phyloP scores from a whole-genome alignment of 2,888 invertebrate species.

The Bursaphelenchus okinawaensis region DNA sequence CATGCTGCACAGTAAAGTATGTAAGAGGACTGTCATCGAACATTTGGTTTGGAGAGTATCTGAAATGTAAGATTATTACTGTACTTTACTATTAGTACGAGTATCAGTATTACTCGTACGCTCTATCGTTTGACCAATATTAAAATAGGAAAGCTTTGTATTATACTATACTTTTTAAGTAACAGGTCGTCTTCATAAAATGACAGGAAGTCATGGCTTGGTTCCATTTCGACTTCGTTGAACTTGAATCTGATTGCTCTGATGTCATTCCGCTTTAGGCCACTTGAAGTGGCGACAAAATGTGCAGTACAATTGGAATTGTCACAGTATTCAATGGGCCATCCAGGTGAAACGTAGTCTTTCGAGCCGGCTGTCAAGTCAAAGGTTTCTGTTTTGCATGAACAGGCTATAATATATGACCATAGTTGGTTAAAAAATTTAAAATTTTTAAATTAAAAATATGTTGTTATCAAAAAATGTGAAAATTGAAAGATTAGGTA shows the following conservation, averaged over 20 bases:
- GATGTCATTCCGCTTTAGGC: background rate
- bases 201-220: constrained; percentile 2
- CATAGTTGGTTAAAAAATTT: too few relatives aligned
- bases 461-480: too few relatives aligned
- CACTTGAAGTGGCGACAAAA: background rate
- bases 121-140: background rate
- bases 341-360: constrained; percentile 17
- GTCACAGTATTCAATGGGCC: constrained; percentile 25
- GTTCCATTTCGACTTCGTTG: constrained; percentile 2
- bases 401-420: too few relatives aligned
- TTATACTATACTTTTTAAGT: constrained; percentile 1
- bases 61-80: background rate
- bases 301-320: constrained; percentile 7
- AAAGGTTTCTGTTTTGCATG: background rate
- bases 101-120: background rate
- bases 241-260: background rate
- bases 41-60: constrained; percentile 7
- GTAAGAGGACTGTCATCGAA: constrained; percentile 14
- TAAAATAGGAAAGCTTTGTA: background rate
- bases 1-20: constrained; percentile 15
- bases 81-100: background rate
- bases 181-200: background rate
- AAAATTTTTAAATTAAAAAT: too few relatives aligned
- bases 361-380: background rate
- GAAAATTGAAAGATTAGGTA: too few relatives aligned